Base-by-base conservation (phyloP, 2,113 vertebrate genomes). In the Leucosticte australis region DNA sequence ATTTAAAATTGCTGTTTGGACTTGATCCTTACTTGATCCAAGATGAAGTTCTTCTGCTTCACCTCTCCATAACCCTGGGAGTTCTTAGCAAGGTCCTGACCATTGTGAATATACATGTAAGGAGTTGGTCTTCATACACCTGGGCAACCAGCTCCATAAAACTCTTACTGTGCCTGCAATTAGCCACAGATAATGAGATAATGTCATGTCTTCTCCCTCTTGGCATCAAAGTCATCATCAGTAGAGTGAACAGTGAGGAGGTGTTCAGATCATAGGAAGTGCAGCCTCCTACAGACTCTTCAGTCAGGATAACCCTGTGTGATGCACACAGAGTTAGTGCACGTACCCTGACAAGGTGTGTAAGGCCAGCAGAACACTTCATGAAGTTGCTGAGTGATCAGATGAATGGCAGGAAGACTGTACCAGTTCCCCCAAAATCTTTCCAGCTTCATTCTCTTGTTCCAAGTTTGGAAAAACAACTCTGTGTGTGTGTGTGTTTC, bases 281-380 rank as follows among this genome's bases (percentile, higher is more conserved):
- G 24, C 27, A 89, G 42, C 73, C 24, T 89, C 28, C 56, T 63
- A 13, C 56, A 75, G 59, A 17, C 39, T 46, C 23, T 15, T 28
- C 35, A 30, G 39, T 65, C 23, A 16, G 56, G n/a, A 5, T 60
- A 31, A 27, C n/a, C 65, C 50, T 7, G 37, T 26, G 0, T n/a
- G 46, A 65, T 3, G 15, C 59, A 28, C 22, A 14, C 0, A 0
- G 68, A 74, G 14, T 81, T 52, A n/a, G 41, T 22, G 69, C 64
- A 35, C 0, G 0, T 69, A 65, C 12, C 73, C 60, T 81, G 26
- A 20, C 39, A 27, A 42, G 53, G 31, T 44, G 30, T 64, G 26
- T 39, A 35, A 88, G 44, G 63, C 24, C 49, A 79, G 62, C 30
- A 77, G 71, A 80, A 73, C 1, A 2, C 18, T 81, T 46, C 16